phyloP scores from a whole-genome alignment of 2,113 vertebrate genomes.

The Cochlearius cochlearius region DNA sequence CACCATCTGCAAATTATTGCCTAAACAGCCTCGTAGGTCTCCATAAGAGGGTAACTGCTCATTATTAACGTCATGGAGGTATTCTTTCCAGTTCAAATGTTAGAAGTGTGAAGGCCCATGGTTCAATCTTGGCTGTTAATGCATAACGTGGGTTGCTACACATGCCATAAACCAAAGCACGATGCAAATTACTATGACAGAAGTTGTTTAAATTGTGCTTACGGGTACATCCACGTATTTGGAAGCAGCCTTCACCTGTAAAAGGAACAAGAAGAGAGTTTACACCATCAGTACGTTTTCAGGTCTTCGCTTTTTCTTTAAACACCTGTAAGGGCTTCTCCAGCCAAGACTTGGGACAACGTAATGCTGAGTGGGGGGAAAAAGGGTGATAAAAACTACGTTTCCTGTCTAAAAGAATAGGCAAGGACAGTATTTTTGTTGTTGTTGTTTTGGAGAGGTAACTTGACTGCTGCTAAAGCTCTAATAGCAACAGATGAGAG shows the following conservation, averaged over 20 bases:
- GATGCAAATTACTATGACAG: conserved; percentile 36
- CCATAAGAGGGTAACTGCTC: conserved; percentile 36
- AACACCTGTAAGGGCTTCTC: background rate
- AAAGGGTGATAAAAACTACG: background rate
- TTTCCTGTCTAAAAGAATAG: conserved; percentile 25
- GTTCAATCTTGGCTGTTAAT: background rate
- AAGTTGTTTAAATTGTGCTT: conserved; percentile 80
- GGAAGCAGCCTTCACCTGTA: conserved; percentile 98
- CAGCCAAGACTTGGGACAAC: background rate
- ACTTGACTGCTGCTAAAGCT: conserved; percentile 18
- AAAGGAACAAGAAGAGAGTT: conserved; percentile 62
- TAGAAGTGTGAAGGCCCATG: background rate
- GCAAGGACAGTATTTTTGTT: conserved; percentile 18
- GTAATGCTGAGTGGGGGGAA: background rate
- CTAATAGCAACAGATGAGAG: conserved; percentile 64
- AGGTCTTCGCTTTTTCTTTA: background rate
- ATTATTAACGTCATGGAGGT: conserved; percentile 5
- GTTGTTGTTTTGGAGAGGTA: conserved; percentile 23
- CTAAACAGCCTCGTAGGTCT: conserved; percentile 35
- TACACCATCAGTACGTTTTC: background rate
- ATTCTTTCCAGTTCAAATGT: conserved; percentile 27
- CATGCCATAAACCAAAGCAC: conserved; percentile 20
- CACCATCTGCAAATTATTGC: conserved; percentile 58
- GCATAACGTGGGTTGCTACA: background rate
- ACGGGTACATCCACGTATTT: conserved; percentile 99